phyloP scores from a whole-genome alignment of 2,797 vertebrate species.

The Siniperca obscura region DNA sequence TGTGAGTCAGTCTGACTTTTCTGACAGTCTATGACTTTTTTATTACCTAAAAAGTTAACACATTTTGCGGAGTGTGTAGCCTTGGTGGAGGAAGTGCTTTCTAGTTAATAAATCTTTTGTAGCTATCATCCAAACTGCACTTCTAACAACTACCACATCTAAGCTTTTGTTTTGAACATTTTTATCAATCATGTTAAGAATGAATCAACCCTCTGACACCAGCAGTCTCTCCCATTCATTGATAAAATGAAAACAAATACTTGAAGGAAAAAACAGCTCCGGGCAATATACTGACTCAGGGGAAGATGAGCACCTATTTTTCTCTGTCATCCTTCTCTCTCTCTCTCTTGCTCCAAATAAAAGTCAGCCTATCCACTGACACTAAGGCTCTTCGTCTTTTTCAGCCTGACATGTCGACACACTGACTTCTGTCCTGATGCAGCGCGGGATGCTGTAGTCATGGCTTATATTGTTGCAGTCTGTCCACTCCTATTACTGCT shows the following conservation, averaged over 20 bases:
- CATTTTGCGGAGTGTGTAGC: background rate
- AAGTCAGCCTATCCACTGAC: constrained; percentile 41
- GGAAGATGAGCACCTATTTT: constrained; percentile 25
- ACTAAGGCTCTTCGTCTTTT: constrained; percentile 46
- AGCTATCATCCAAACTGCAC: constrained; percentile 5
- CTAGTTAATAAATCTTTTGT: background rate
- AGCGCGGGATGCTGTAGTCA: constrained; percentile 59
- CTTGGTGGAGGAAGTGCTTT: background rate
- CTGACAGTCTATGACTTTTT: background rate
- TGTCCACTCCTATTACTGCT: constrained; percentile 65
- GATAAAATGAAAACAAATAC: constrained; percentile 40
- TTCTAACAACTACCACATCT: constrained; percentile 9
- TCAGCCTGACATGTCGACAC: constrained; percentile 57
- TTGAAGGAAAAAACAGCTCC: constrained; percentile 9
- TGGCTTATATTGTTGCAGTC: constrained; percentile 51
- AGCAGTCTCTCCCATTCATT: constrained; percentile 4
- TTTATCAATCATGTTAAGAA: constrained; percentile 5
- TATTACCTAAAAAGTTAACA: background rate
- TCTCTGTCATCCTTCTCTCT: constrained; percentile 3
- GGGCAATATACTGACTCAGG: constrained; percentile 38
- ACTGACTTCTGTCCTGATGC: constrained; percentile 65
- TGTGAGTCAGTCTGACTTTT: background rate
- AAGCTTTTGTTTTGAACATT: constrained; percentile 6
- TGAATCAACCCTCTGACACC: background rate
- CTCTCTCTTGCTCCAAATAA: constrained; percentile 34